A percentile compares a stretch with the other conserved stretches of the same genome.
Conservation (phyloP, 1,140 invertebrate genomes). For the Plodia interpunctella region DNA sequence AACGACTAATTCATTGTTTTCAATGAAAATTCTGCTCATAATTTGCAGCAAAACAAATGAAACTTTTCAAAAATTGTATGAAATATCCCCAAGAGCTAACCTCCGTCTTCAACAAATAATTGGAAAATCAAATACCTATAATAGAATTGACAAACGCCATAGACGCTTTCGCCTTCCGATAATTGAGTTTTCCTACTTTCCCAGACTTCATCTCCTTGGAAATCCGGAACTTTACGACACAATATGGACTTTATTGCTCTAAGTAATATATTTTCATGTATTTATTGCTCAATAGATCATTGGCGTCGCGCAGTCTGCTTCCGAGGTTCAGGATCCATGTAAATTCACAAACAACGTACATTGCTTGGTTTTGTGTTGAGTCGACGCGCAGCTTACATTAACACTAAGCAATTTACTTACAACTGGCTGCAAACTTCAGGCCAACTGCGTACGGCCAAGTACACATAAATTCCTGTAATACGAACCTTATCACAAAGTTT, state of each 20-base stretch:
- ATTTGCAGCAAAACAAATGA: too few relatives aligned
- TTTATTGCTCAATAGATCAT: constrained; percentile 5
- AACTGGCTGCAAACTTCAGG: too few relatives aligned
- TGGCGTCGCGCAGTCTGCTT: constrained; percentile 41
- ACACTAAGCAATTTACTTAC: too few relatives aligned
- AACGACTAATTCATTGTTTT: too few relatives aligned
- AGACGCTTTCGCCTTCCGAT: not conserved
- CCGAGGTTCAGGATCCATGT: constrained; percentile 11
- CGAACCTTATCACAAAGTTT: not conserved
- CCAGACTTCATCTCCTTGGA: not conserved
- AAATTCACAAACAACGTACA: too few relatives aligned
- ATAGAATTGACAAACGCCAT: not conserved
- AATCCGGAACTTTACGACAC: not conserved
- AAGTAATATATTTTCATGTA: not conserved
- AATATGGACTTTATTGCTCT: constrained; percentile 3
- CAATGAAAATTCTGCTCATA: too few relatives aligned
- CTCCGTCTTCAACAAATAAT: not conserved
- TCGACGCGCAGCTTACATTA: too few relatives aligned
- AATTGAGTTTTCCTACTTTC: constrained; percentile 1
- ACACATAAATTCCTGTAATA: not conserved
- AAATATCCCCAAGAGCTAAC: constrained; percentile 11
- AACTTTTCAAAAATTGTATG: too few relatives aligned
- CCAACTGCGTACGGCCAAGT: too few relatives aligned
- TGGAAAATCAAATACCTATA: constrained; percentile 2
- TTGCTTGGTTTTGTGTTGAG: too few relatives aligned